Evolutionary conservation across 2,888 invertebrate species (phyloP), one percentile per base, ranked within the genome.

Genomic region (Limnephilus auricula): DNA sequence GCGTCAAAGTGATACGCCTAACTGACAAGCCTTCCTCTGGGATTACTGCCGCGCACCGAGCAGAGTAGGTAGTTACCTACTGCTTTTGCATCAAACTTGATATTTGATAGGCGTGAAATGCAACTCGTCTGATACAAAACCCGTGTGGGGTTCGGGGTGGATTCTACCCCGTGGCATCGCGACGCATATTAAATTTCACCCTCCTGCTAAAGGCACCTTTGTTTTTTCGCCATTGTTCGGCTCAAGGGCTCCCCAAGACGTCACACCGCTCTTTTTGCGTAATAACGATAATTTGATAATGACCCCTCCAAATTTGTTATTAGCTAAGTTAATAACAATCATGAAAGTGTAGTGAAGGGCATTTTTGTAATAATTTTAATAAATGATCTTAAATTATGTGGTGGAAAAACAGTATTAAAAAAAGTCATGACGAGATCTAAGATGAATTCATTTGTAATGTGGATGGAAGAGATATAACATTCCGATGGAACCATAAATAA

Each of bases 101-200:
- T 91, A 93, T 90, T 87, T 91, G 93, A 93, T 92, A 93, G 90
- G 91, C 92, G 93, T 92, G 91, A 93, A 93, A 92, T 93, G 92
- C 93, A 91, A 83, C 92, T 90, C 84, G 85, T 91, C 91, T 91
- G 90, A 91, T 90, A 86, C 83, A 86, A 80, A 15, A 13, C 90
- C 45, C 79, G 83, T 25, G 65, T 65, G 65, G 65, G 65, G 83
- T 25, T 5, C 6, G 65, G 65, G 50, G 25, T 25, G 65, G 65
- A 65, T 65, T 65, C 65, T 25, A 10, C 65, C 65, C 65, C 65
- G n/a, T 65, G 65, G 89, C 34, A 90, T 91, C 82, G 89, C 90
- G 88, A 90, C 84, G 90, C 88, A 92, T 92, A 92, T 92, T 92
- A 91, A 92, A 92, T 92, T 92, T 92, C 92, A 89, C 80, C 89